Evolutionary conservation across 2,888 invertebrate species (phyloP).

Genomic region (Falcaria lacertinaria): DNA sequence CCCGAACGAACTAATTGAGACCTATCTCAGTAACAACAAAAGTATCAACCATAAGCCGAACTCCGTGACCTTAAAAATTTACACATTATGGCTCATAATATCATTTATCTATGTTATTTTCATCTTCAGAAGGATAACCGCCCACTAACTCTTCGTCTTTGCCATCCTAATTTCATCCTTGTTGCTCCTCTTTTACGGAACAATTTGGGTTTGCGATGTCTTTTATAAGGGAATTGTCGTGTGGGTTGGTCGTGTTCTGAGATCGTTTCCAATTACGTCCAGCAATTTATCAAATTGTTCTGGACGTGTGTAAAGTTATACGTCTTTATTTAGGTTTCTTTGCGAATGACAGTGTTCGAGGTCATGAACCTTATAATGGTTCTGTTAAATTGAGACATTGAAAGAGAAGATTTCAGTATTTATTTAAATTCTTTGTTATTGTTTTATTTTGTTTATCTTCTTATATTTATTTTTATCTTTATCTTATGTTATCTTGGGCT

Average conservation of each 20-base stretch:
- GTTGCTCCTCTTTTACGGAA: not conserved
- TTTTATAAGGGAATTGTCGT: slow-evolving; percentile 13
- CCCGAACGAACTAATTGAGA: too few relatives aligned
- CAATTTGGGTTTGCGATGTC: not conserved
- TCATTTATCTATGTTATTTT: not conserved
- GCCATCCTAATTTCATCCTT: not conserved
- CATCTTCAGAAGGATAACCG: slow-evolving; percentile 1
- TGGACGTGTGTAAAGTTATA: slow-evolving; percentile 26
- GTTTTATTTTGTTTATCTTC: too few relatives aligned
- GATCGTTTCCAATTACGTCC: slow-evolving; percentile 17
- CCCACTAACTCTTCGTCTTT: not conserved
- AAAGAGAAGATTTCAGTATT: too few relatives aligned
- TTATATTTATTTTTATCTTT: too few relatives aligned
- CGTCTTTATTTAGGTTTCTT: slow-evolving; percentile 17
- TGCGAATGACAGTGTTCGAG: slow-evolving; percentile 1
- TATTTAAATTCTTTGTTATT: too few relatives aligned
- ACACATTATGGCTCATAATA: not conserved
- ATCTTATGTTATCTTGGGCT: too few relatives aligned
- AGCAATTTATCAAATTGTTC: slow-evolving; percentile 32
- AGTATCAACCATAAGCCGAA: not conserved
- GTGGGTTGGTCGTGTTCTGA: slow-evolving; percentile 23
- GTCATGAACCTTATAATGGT: not conserved
- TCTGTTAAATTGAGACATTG: too few relatives aligned
- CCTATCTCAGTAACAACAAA: too few relatives aligned
- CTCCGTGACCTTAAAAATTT: not conserved